Conservation (phyloP, 2,113 vertebrate genomes). For the Sander vitreus region DNA sequence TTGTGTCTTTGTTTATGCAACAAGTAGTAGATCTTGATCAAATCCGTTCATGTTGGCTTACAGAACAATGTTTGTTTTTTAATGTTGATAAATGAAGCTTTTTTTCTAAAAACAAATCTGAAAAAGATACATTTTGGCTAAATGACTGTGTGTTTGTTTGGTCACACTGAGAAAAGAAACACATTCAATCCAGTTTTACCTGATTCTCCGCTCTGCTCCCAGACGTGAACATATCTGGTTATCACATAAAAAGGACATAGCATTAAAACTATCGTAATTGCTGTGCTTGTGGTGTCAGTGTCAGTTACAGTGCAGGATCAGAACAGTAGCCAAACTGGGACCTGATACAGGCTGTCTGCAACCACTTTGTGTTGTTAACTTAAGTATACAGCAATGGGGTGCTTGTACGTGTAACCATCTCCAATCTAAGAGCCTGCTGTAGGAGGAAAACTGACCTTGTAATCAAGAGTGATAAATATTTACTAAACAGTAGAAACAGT, state of each 20-base stretch:
- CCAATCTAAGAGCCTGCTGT: constrained; percentile 25
- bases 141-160: not conserved
- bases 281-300: constrained; percentile 63
- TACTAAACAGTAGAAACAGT: constrained; percentile 62
- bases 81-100: not conserved
- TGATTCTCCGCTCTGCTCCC: constrained; percentile 33
- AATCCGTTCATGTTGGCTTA: constrained; percentile 11
- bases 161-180: constrained; percentile 4
- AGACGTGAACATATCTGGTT: constrained; percentile 30
- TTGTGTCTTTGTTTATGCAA: not conserved
- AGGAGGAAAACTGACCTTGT: constrained; percentile 39
- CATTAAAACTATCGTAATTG: constrained; percentile 37
- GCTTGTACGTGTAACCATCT: constrained; percentile 29
- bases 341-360: constrained; percentile 30
- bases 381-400: constrained; percentile 2
- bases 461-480: constrained; percentile 62
- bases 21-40: not conserved
- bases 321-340: constrained; percentile 16
- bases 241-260: constrained; percentile 28
- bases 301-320: constrained; percentile 34
- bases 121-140: not conserved
- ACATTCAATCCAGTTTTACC: constrained; percentile 41
- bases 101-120: not conserved
- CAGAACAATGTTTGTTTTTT: not conserved
- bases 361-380: constrained; percentile 36